These are phyloP conservation scores for Caenorhabditis remanei DNA, from an alignment of 1,140 invertebrate species.

Conservation along the genomic window DNA sequence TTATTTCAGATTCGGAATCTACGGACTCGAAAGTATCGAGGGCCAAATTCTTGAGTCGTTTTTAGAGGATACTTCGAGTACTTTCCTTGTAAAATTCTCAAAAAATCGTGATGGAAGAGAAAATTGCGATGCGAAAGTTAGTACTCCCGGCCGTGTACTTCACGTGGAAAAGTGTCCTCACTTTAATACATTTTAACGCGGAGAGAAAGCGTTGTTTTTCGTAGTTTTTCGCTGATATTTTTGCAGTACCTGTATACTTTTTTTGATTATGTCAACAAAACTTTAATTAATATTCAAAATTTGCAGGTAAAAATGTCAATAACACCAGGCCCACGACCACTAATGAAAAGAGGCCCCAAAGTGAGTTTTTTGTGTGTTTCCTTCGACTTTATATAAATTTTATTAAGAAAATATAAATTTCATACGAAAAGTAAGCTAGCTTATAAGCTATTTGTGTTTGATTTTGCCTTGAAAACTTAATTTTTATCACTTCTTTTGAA, in stretches of 20 bases:
- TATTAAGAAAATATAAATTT: too few species aligned
- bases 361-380: neutral
- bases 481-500: too few species aligned
- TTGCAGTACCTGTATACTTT: neutral
- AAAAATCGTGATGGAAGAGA: neutral
- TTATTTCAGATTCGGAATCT: too few species aligned
- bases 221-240: neutral
- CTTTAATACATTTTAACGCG: neutral
- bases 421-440: too few species aligned
- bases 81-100: too few species aligned
- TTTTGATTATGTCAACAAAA: neutral
- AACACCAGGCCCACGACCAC: neutral
- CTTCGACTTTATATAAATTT: neutral
- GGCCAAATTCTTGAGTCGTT: too few species aligned
- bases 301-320: slow-evolving; percentile 8
- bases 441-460: too few species aligned
- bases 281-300: neutral
- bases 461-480: too few species aligned
- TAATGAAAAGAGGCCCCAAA: slow-evolving; percentile 9
- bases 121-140: neutral
- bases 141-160: neutral
- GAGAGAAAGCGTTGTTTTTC: neutral
- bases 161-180: neutral
- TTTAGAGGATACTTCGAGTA: too few species aligned
- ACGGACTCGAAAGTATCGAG: too few species aligned